Evolutionary conservation across 1,140 invertebrate genomes (phyloP), one percentile per base, ranked within the genome.

Genomic region (Drosophila nebulosa): DNA sequence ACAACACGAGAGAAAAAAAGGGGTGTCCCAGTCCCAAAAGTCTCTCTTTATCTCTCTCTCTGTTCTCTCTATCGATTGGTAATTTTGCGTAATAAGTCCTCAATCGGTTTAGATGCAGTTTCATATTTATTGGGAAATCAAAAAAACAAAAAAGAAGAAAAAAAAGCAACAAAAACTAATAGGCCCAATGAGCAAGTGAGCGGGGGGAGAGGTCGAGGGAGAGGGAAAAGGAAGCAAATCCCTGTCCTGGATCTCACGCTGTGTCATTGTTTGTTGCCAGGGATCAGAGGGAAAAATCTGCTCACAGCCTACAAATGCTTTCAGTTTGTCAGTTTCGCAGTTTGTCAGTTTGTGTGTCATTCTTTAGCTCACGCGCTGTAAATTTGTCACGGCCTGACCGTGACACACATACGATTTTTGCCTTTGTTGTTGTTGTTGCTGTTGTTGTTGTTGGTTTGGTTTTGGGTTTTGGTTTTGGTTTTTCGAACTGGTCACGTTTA

Each of bases 71-170:
- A 65, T 81, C 77, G 27, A 30, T 70, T 77, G 26, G 1, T 67
- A 63, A 86, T 88, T 86, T 86, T 88, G 81, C 81, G 81, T 89
- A 86, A 86, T 86, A 86, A 86, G 78, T 67, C 65, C 83, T 63
- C 63, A 79, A 81, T 83, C 83, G 70, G 74, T 76, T 85, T 86
- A 86, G 60, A 62, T 53, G 62, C 60, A 69, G 60, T 69, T 68
- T 56, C 39, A 46, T 51, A 64, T n/a, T 56, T 51, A 24, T 55
- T 18, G 16, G 39, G 51, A 61, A 4, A 50, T 14, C 35, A 61
- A 56, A 55, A 55, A 36, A n/a, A 18, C 27, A 26, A 30, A 30
- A 30, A 30, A n/a, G n/a, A 22, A 36, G 22, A n/a, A 36, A 6
- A 46, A 35, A 56, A 16, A 32, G 1, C 18, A 39, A 68, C 24